Conservation (phyloP, 2,797 vertebrate species). For the Sylvia borin region DNA sequence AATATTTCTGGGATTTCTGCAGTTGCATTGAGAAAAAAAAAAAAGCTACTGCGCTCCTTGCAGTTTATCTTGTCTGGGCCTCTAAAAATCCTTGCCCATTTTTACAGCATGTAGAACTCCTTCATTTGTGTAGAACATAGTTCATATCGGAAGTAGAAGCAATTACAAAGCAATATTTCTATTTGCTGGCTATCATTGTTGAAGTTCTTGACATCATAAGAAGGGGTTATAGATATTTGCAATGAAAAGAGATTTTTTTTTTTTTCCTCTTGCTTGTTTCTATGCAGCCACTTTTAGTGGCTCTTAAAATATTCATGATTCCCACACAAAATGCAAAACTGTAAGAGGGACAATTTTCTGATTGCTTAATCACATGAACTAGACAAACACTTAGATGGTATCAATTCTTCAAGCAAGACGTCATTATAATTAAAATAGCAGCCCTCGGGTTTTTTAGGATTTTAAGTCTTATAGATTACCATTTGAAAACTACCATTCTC, state of each 20-base stretch:
- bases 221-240: not conserved
- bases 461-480: slow-evolving; percentile 19
- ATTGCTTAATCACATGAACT: slow-evolving; percentile 15
- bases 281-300: not conserved
- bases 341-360: not conserved
- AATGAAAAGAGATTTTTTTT: not conserved
- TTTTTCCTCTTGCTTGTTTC: slow-evolving; percentile 2
- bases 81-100: not conserved
- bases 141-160: not conserved
- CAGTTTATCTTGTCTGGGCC: not conserved
- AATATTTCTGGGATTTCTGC: not conserved
- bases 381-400: not conserved
- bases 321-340: slow-evolving; percentile 49
- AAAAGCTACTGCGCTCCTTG: fast-evolving
- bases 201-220: not conserved
- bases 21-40: not conserved
- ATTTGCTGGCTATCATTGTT: not conserved
- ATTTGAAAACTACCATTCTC: slow-evolving; percentile 52
- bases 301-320: slow-evolving; percentile 37
- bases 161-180: not conserved
- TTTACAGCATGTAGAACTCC: not conserved
- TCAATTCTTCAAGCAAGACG: slow-evolving; percentile 30
- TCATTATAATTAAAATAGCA: slow-evolving; percentile 28
- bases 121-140: not conserved
- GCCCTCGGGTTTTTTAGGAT: not conserved